Percentiles rank a stretch among this genome's conserved stretches.
These are phyloP conservation scores for Leiothrix lutea DNA, from an alignment of 2,113 vertebrate genomes.

Conservation along the genomic window DNA sequence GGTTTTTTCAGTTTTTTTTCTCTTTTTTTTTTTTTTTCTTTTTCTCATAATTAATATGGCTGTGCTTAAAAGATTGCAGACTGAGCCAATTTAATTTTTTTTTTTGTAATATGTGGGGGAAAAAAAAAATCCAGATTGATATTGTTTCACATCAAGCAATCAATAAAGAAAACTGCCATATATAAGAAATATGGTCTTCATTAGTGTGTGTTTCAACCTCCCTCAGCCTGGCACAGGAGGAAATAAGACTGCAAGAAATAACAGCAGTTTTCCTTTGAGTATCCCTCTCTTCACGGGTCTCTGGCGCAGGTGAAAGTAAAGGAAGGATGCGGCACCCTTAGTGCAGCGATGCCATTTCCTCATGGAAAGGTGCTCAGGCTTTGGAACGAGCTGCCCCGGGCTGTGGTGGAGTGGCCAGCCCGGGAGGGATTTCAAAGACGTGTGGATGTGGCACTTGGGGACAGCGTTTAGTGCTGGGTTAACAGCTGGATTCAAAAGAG, in stretches of 20 bases:
- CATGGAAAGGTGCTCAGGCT: neutral
- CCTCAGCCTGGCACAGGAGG: neutral
- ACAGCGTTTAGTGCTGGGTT: neutral
- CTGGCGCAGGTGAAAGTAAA: neutral
- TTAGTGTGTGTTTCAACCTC: conserved; percentile 56
- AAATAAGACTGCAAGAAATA: neutral
- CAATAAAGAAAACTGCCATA: conserved; percentile 83
- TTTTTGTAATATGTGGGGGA: conserved; percentile 84
- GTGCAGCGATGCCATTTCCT: neutral
- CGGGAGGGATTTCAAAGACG: neutral
- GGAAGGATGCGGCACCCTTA: neutral
- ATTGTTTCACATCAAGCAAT: conserved; percentile 78
- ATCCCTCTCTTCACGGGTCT: neutral
- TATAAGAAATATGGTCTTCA: conserved; percentile 49
- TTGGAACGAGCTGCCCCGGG: neutral
- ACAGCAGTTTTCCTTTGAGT: neutral
- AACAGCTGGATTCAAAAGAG: neutral
- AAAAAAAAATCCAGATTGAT: conserved; percentile 76
- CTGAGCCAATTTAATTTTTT: conserved; percentile 93
- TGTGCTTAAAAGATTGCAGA: conserved; percentile 90
- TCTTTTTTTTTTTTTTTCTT: neutral
- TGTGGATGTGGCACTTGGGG: neutral
- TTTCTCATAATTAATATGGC: conserved; percentile 80
- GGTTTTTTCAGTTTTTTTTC: neutral
- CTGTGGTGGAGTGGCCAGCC: neutral